These are phyloP conservation scores for Mustela lutreola DNA, from an alignment of 2,113 vertebrate species.

Conservation along the genomic window DNA sequence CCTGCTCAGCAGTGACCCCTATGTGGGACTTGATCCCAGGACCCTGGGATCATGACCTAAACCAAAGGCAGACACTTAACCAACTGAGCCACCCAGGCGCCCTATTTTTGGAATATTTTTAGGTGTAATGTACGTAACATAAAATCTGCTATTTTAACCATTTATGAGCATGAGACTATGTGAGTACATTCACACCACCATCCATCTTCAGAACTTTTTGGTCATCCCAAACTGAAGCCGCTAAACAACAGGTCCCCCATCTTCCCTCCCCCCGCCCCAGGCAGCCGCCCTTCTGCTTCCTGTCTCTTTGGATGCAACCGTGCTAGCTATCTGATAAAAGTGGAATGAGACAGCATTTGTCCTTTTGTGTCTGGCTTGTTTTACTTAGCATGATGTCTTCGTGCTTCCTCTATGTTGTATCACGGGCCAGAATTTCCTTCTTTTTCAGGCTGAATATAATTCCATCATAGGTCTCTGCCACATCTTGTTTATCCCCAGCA, in stretches of 20 bases:
- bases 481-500: background rate
- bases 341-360: background rate
- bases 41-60: background rate
- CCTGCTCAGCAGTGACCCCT: background rate
- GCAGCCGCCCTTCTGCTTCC: background rate
- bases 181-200: background rate
- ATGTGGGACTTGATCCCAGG: background rate
- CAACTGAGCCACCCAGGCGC: background rate
- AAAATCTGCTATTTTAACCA: background rate
- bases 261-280: no score
- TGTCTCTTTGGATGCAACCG: background rate
- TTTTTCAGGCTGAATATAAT: background rate
- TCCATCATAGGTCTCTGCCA: no score
- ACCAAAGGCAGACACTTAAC: background rate
- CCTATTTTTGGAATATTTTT: background rate
- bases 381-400: background rate
- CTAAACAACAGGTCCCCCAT: background rate
- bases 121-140: background rate
- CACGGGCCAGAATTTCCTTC: background rate
- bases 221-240: background rate
- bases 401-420: background rate
- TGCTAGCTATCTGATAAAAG: background rate
- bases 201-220: background rate
- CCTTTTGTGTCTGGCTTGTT: background rate
- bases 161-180: background rate